Evolutionary conservation across 1,140 invertebrate genomes (phyloP), one percentile per base, ranked within the genome.

Genomic region (Paraescarpia echinospica): DNA sequence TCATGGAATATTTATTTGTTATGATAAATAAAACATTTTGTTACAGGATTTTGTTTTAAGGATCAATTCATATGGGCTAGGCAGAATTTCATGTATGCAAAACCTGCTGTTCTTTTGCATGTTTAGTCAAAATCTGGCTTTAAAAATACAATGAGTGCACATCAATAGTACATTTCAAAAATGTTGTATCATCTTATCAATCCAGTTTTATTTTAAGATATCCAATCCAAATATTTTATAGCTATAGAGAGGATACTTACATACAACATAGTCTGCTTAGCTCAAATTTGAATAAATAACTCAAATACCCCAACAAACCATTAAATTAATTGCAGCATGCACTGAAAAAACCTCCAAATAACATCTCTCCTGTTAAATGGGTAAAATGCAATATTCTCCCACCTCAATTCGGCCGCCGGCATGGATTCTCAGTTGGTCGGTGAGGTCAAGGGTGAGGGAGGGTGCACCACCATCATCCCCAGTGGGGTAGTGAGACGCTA

Each of bases 321-420:
- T n/a, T n/a, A n/a, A n/a, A n/a, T n/a, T n/a, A n/a, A n/a, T 6
- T 41, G 41, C 59, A 22, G 2, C 4, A 77, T 77, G 22, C 0
- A 18, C 4, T 77, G 27, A 77, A 18, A 77, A 77, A 77, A n/a
- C n/a, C n/a, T n/a, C 27, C 59, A 14, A 77, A 77, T 14, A 77
- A 27, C 2, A 77, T 0, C 59, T 77, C 22, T 77, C 59, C 9
- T 22, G 22, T 27, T 77, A 27, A 77, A 77, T 35, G 14, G n/a
- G 35, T 27, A 90, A 33, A 34, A 34, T 35, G 35, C 5, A 34
- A 90, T 34, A 88, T 34, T 34, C 33, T 77, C 51, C 92, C 93
- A 95, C 94, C 93, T 92, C 89, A 35, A 95, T 94, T 90, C 35
- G 93, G 33, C 94, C 93, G n/a, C 94, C 94, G 92, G 94, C 94